These are phyloP conservation scores for Frieseomelitta varia DNA, from an alignment of 1,140 invertebrate genomes.

Conservation along the genomic window DNA sequence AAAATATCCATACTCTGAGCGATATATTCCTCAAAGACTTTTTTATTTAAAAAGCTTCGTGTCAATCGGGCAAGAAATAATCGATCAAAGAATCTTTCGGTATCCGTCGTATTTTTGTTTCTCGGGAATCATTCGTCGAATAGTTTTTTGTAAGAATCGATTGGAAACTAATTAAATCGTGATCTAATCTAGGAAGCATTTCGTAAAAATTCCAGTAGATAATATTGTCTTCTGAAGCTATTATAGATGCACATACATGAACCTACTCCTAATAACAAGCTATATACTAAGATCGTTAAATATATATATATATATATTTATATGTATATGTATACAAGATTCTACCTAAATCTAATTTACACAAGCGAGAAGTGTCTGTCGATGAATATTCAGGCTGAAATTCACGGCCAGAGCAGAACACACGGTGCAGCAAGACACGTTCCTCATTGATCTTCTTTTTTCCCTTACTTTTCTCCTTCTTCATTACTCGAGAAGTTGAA, in stretches of 20 bases:
- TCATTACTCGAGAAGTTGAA: conserved; percentile 11
- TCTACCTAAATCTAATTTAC: conserved; percentile 44
- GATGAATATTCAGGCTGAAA: conserved; percentile 40
- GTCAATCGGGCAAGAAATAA: not conserved
- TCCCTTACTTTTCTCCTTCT: not conserved
- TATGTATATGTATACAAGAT: not conserved
- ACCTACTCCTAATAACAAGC: conserved; percentile 27
- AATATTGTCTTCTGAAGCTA: not conserved
- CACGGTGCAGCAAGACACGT: conserved; percentile 32
- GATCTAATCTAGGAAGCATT: conserved; percentile 2
- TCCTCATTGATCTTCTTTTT: conserved; percentile 21
- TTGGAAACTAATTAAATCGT: not conserved
- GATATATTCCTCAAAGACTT: not conserved
- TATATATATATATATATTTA: not conserved
- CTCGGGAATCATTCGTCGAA: not conserved
- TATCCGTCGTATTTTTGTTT: not conserved
- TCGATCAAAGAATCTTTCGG: not conserved
- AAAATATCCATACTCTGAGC: not conserved
- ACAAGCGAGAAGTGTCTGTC: conserved; percentile 38
- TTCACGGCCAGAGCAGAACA: conserved; percentile 28
- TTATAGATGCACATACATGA: conserved; percentile 35
- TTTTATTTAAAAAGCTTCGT: not conserved
- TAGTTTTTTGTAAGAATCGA: not conserved
- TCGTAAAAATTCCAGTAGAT: not conserved
- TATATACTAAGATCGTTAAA: conserved; percentile 23